Evolutionary conservation across 2,888 invertebrate genomes (phyloP), one percentile per base, ranked within the genome.

Genomic region (Beris morrisii): DNA sequence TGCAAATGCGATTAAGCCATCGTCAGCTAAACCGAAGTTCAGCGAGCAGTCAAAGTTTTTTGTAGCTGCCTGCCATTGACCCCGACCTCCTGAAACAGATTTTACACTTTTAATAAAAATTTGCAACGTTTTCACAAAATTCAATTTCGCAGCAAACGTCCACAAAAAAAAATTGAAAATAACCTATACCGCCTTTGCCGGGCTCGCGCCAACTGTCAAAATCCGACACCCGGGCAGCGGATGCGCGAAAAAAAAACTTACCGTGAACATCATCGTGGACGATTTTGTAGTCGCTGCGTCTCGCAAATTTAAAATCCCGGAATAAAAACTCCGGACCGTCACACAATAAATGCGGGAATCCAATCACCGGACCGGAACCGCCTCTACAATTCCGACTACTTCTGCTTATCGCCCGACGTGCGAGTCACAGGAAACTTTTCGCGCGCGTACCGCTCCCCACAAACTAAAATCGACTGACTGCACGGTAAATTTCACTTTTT

Each of bases 241-340:
- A 58, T 67, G 57, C 64, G n/a, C 53, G 32, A 15, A 38, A 7
- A 66, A 50, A 15, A 66, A 69, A 73, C 78, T 80, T 79, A 83
- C 83, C 76, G 83, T 83, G 77, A 83, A 83, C 83, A 83, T 83
- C 83, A 83, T 83, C 71, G 31, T 64, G 31, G 31, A 30, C 22
- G 46, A 30, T 66, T 64, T 45, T 43, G 7, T 63, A 5, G 43
- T 12, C 30, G 15, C 2, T 22, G 15, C 50, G 28, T 11, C 11
- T 31, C 22, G 38, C 7, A 30, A 52, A 32, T n/a, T 28, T n/a
- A n/a, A n/a, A n/a, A n/a, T 31, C n/a, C 15, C n/a, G 22, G 28
- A 46, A 44, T 12, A 9, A 11, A n/a, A 12, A 44, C 22, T 6
- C 12, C 45, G 6, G 5, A 7, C 43, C 15, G 11, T 4, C 45